phyloP scores from a whole-genome alignment of 2,113 vertebrate species.

The Psephotus haematonotus region DNA sequence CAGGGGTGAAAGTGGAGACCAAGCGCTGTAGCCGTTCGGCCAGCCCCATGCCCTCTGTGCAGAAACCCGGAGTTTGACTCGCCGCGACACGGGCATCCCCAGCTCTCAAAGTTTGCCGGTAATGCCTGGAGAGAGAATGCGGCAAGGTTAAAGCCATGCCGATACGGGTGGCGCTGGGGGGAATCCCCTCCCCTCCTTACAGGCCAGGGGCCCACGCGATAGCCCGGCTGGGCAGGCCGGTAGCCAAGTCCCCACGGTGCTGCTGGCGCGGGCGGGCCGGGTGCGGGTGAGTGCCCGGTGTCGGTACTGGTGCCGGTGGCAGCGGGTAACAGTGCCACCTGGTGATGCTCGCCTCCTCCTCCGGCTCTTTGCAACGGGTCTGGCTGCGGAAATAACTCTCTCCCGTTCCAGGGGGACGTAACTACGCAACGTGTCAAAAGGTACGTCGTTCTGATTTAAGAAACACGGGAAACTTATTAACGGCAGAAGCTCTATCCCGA shows the following conservation, averaged over 20 bases:
- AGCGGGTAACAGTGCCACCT: background rate
- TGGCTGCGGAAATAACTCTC: background rate
- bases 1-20: background rate
- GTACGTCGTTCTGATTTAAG: fast-evolving
- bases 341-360: background rate
- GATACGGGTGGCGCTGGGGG: background rate
- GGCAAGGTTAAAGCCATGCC: background rate
- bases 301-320: background rate
- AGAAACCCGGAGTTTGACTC: fast-evolving
- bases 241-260: fast-evolving
- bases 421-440: background rate
- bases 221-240: background rate
- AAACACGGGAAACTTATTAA: fast-evolving
- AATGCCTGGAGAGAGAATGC: background rate
- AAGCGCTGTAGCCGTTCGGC: fast-evolving
- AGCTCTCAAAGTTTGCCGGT: fast-evolving
- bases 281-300: background rate
- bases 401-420: background rate
- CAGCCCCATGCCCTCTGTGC: background rate
- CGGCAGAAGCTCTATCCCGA: fast-evolving
- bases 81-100: fast-evolving
- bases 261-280: background rate
- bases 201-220: background rate
- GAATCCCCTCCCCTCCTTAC: too few species aligned
- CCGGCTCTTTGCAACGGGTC: too few species aligned